Evolutionary conservation across 1,140 invertebrate genomes (phyloP), one percentile per base, ranked within the genome.

Genomic region (Planococcus citri): DNA sequence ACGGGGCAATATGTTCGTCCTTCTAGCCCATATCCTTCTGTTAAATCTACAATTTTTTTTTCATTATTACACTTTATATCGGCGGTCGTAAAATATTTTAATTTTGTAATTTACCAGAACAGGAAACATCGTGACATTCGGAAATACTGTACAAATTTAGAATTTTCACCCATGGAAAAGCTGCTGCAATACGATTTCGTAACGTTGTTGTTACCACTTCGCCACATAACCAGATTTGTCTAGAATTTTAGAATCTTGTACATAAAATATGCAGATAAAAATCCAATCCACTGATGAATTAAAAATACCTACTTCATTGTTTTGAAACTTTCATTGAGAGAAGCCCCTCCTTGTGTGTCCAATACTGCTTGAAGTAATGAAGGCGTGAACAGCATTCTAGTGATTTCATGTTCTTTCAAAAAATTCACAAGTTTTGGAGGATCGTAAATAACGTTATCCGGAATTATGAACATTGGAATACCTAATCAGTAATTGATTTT

Each of bases 101-200:
- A n/a, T n/a, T n/a, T n/a, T n/a, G n/a, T 9, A 51, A 4, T 20
- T 38, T 64, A 73, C 72, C 74, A 10, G 74, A 72, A 67, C 71
- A 74, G 12, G 75, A 69, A 0, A 76, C 70, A 33, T 76, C 75
- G 70, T 76, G 75, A 37, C 74, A 74, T 68, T 76, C 75, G 0
- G 75, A 76, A 2, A 75, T 71, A 67, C 75, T 76, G 73, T 75
- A 76, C 51, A 76, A 70, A 58, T 75, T 75, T 0, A 76, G 69
- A n/a, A 75, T 73, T 69, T 73, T 73, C n/a, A 74, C 68, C 71
- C 72, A 72, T 2, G 75, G 75, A 57, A 73, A 70, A 20, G 72
- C 38, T 27, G 68, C 22, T 27, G 71, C 64, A 17, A 75, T 60
- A 38, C 72, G 72, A 69, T 75, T 71, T 58, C 74, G 72, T 27